A percentile compares a stretch with the other conserved stretches of the same genome.
Conservation (phyloP, 64 coral and sea anemone genomes). For the Montipora cactus region DNA sequence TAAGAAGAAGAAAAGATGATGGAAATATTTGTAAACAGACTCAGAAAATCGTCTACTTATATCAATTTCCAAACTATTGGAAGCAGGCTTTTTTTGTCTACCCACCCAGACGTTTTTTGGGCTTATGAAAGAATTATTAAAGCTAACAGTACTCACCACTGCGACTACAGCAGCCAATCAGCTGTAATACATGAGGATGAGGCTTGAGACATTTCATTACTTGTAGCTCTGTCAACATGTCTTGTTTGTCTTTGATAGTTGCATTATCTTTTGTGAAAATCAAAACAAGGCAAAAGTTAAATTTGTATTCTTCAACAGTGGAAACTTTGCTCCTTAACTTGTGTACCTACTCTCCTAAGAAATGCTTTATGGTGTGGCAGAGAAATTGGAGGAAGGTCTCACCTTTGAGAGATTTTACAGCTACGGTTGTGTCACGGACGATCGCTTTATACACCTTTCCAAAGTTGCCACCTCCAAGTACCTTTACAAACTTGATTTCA, state of each 20-base stretch:
- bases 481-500: not conserved
- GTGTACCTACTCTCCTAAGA: too few relatives aligned
- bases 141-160: not conserved
- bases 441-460: conserved; percentile 9
- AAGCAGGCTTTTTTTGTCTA: too few relatives aligned
- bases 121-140: too few relatives aligned
- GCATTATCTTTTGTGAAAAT: conserved; percentile 22
- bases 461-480: conserved; percentile 33
- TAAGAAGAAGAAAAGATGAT: too few relatives aligned
- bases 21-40: too few relatives aligned
- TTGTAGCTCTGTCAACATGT: conserved; percentile 52
- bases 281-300: not conserved
- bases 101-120: too few relatives aligned
- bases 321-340: too few relatives aligned
- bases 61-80: too few relatives aligned
- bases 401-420: conserved; percentile 25
- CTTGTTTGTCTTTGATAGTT: conserved; percentile 29
- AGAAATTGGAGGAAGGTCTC: not conserved
- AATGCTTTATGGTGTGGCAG: too few relatives aligned
- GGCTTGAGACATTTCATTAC: conserved; percentile 63
- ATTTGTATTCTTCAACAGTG: not conserved
- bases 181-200: conserved; percentile 51
- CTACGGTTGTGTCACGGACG: not conserved
- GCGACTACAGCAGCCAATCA: conserved; percentile 53
- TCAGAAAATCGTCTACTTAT: too few relatives aligned